phyloP scores from a whole-genome alignment of 2,797 vertebrate genomes.

The Eremophila alpestris region DNA sequence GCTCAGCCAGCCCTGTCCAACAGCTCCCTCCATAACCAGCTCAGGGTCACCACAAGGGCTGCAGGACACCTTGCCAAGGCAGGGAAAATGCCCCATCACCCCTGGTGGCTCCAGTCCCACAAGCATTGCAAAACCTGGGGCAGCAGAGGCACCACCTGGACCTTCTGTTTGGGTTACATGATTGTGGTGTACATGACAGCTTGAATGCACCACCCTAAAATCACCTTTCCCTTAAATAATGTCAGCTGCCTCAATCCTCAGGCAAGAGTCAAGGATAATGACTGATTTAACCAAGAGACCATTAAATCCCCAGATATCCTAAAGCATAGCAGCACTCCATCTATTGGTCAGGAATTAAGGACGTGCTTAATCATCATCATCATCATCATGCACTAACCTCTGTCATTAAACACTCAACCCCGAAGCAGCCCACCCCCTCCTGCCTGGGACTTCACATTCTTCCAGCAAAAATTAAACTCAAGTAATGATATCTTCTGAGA shows the following conservation, averaged over 20 bases:
- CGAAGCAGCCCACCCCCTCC: not conserved
- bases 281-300: conserved; percentile 33
- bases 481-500: not conserved
- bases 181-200: not conserved
- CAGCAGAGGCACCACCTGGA: fast-evolving
- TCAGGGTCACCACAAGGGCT: not conserved
- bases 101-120: fast-evolving
- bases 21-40: not conserved
- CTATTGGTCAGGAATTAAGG: conserved; percentile 50
- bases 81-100: not conserved
- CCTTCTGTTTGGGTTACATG: not conserved
- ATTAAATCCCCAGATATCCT: conserved; percentile 38
- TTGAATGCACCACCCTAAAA: not conserved
- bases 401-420: not conserved
- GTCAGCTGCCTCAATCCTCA: not conserved
- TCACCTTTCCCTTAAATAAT: not conserved
- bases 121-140: not conserved
- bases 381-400: not conserved
- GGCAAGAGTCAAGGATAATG: conserved; percentile 43
- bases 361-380: not conserved
- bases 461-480: not conserved
- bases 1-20: not conserved
- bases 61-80: not conserved
- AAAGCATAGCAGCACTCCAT: conserved; percentile 33
- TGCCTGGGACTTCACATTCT: not conserved